Base-by-base conservation (phyloP, 2,797 vertebrate genomes). In the Halcyon leucocephala region DNA sequence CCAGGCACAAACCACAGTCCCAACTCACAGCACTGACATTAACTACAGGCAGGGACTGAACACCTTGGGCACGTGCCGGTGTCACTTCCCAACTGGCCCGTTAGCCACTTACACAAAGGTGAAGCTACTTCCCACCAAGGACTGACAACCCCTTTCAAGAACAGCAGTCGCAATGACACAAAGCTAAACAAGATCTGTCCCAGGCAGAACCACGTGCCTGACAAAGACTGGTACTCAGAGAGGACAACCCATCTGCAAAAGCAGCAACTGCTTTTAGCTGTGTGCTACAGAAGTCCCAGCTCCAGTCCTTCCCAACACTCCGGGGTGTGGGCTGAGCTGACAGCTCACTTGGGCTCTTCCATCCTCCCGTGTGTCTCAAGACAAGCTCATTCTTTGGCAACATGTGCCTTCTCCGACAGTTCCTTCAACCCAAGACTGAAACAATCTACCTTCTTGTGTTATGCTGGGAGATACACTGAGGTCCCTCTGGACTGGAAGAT, bases 1-100 rank as follows among this genome's bases (percentile, higher is more conserved):
- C 54, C 67, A 51, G 25, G 21, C 48, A 58, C 33, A 26, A 70
- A 39, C 26, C 18, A 4, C 1, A 4, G 15, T 71, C 62, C 52
- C 82, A 51, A 15, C 18, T 17, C 51, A 19, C 0, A 17, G 29
- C 57, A 33, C 6, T 11, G 22, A 16, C 4, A 1, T 31, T 24
- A 16, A 7, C 42, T 26, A 52, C 29, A 31, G 1, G 2, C 31
- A 19, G 20, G 2, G 3, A 9, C 2, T 24, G 21, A 52, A 24
- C 57, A 49, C 55, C 71, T 35, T 14, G n/a, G 66, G 28, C n/a
- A 44, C 0, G 2, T 10, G 61, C 55, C 39, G 21, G 6, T 18
- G 35, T 2, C 9, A 0, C 26, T 28, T 58, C 28, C 41, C 70
- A 65, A 26, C 35, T 12, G 7, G 33, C 49, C 51, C 24, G 3